phyloP scores from a whole-genome alignment of 2,797 vertebrate species.

The Varecia variegata region DNA sequence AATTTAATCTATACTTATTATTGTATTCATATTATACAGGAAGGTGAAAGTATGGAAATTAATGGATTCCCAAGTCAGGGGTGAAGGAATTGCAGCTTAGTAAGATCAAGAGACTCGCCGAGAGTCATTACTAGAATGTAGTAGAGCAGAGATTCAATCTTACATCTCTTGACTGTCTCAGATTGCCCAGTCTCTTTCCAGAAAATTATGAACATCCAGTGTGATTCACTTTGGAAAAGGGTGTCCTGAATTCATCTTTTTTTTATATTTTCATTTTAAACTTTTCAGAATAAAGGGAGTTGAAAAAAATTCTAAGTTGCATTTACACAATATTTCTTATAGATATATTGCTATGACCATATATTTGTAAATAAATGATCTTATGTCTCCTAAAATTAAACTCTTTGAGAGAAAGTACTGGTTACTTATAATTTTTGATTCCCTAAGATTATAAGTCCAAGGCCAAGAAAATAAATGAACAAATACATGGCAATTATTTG shows the following conservation, averaged over 20 bases:
- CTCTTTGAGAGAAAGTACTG: background rate
- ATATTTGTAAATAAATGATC: conserved; percentile 27
- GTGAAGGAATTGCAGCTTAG: background rate
- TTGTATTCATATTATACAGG: background rate
- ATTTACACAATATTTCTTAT: background rate
- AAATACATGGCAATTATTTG: background rate
- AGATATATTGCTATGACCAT: background rate
- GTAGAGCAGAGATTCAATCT: background rate
- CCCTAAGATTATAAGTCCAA: background rate
- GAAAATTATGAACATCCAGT: background rate
- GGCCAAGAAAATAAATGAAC: background rate
- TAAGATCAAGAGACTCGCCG: background rate
- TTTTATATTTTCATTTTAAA: background rate
- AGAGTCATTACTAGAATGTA: background rate
- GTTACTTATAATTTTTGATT: background rate
- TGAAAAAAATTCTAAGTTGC: background rate
- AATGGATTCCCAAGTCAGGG: background rate
- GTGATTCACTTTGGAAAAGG: background rate
- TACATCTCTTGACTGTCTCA: background rate
- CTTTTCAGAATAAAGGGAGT: background rate
- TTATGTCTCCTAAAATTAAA: background rate
- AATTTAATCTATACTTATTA: background rate
- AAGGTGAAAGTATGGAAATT: background rate
- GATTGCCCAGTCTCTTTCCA: background rate
- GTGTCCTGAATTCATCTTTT: background rate